Evolutionary conservation across 2,797 vertebrate species (phyloP), one percentile per base, ranked within the genome.

Genomic region (Smutsia temminckii): DNA sequence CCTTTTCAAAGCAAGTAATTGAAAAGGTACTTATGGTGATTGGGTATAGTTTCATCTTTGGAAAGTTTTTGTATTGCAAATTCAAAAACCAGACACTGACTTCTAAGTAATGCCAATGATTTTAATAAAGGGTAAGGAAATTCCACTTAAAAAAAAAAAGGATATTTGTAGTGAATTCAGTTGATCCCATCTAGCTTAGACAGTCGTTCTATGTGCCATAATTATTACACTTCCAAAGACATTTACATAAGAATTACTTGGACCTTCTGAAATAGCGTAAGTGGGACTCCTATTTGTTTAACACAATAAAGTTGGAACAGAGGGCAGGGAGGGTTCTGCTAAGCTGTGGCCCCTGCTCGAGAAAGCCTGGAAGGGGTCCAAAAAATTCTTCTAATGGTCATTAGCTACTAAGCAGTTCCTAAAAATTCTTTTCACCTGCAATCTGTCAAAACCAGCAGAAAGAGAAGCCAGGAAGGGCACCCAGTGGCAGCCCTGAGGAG

Each of bases 401-500:
- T 40, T 8, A 90, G 94, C 78, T 79, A 37, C 77, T 91, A 80
- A 93, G 95, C 92, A 91, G 40, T 0, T 88, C 72, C 87, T 93
- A 72, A 96, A 93, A 97, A 97, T 92, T 78, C 87, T 97, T 77
- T 90, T 94, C 84, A 78, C 90, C 74, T 72, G 49, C 79, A 77
- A 71, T 92, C 84, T 25, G 18, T 94, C 95, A 96, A 94, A 93
- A 53, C 93, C 83, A 79, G 71, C 1, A 66, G 95, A 93, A 94
- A 85, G 59, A 96, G 89, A 92, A 88, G 89, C 57, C 29, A 93
- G 94, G 92, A 81, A 49, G 83, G 69, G 93, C 80, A 74, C 80
- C 75, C 96, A 10, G 86, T 40, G 64, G 81, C 77, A 53, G 80
- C 61, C 75, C 46, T 20, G 21, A 63, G 93, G 89, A 91, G 85